phyloP scores from a whole-genome alignment of 2,797 vertebrate species.

The Cygnus olor region DNA sequence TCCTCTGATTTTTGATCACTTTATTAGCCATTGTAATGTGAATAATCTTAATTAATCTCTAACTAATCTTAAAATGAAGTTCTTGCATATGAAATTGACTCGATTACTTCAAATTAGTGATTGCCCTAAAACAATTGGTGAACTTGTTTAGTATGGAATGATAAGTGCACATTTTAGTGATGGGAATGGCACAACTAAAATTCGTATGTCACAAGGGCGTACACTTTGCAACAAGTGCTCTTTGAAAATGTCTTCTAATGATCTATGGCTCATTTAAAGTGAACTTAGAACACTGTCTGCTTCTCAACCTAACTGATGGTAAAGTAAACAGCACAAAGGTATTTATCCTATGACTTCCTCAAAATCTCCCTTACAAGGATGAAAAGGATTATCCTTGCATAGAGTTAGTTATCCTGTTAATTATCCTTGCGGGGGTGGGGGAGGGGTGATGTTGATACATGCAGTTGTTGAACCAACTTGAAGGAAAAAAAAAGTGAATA shows the following conservation, averaged over 20 bases:
- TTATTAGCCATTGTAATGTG: conserved; percentile 4
- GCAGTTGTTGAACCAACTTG: not conserved
- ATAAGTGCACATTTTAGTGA: not conserved
- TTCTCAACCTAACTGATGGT: not conserved
- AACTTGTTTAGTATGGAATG: not conserved
- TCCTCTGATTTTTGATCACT: not conserved
- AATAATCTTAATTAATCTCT: not conserved
- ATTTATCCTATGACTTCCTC: not conserved
- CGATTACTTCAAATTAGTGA: not conserved
- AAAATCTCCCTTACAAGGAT: not conserved
- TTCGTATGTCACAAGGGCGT: not conserved
- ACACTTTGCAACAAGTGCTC: not conserved
- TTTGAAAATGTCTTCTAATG: not conserved
- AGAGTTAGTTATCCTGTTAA: not conserved
- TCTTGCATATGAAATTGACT: not conserved
- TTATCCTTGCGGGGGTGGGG: not conserved
- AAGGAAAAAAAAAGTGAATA: not conserved
- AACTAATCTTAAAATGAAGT: not conserved
- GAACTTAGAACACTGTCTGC: not conserved
- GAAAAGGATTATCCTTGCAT: not conserved
- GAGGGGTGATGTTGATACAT: not conserved
- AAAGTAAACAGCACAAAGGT: not conserved
- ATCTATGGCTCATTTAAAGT: not conserved
- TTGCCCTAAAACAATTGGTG: not conserved
- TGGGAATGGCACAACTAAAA: not conserved